Percentiles rank a stretch among this genome's conserved stretches.
These are phyloP conservation scores for Pollenia angustigena DNA, from an alignment of 2,888 invertebrate genomes.

Conservation along the genomic window DNA sequence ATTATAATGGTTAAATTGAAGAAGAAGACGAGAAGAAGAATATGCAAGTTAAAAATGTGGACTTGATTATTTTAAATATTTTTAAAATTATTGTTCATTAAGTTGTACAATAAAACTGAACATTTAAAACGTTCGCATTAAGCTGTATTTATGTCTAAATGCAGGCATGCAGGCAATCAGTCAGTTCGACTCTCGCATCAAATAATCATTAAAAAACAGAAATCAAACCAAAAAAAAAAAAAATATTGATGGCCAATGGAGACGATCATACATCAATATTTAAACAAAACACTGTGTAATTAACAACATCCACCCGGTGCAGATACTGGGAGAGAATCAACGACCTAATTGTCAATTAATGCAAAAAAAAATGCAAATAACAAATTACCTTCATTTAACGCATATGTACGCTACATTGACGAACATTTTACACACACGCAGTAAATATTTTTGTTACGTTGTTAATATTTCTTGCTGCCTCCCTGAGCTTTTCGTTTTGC, in stretches of 20 bases:
- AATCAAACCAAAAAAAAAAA: constrained; percentile 23
- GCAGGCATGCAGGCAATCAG: constrained; percentile 43
- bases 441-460: background rate
- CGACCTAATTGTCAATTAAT: constrained; percentile 62
- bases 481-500: background rate
- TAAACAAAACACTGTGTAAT: constrained; percentile 27
- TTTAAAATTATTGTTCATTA: constrained; percentile 64
- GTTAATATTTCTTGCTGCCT: background rate
- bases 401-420: background rate
- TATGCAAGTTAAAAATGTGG: constrained; percentile 28
- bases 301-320: background rate
- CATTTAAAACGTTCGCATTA: constrained; percentile 28
- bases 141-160: constrained; percentile 16
- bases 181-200: constrained; percentile 19
- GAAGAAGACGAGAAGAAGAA: background rate
- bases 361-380: background rate
- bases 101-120: constrained; percentile 34
- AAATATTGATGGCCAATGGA: constrained; percentile 33
- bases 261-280: constrained; percentile 45
- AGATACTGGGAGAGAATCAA: background rate
- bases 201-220: constrained; percentile 50
- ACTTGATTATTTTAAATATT: constrained; percentile 44
- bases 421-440: background rate
- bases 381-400: constrained; percentile 8
- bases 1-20: constrained; percentile 42